A percentile compares a stretch with the other conserved stretches of the same genome.
phyloP scores from a whole-genome alignment of 2,113 vertebrate species.

The Mugil cephalus region DNA sequence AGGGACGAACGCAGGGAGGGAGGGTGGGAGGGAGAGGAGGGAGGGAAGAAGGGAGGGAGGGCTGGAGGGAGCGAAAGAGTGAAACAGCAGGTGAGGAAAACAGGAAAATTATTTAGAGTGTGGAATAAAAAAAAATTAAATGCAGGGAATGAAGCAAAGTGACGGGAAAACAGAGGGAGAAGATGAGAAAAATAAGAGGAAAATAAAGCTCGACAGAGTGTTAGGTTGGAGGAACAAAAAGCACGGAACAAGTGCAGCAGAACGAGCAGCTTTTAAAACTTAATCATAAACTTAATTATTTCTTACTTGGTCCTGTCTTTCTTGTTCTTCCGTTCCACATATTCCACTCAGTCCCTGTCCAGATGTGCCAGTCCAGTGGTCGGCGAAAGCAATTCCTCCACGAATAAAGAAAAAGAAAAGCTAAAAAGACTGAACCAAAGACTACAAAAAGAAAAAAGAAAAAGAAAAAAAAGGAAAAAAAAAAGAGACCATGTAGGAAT shows the following conservation, averaged over 20 bases:
- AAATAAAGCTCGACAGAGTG: not conserved
- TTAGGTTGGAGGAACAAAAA: not conserved
- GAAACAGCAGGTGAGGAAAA: slow-evolving; percentile 32
- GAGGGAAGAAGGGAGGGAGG: slow-evolving; percentile 55
- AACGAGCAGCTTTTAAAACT: not conserved
- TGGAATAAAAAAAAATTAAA: slow-evolving; percentile 17
- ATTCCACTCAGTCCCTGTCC: slow-evolving; percentile 67
- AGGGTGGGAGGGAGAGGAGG: slow-evolving; percentile 53
- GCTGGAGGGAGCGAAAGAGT: slow-evolving; percentile 40
- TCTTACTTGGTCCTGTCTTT: slow-evolving; percentile 61
- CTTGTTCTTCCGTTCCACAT: slow-evolving; percentile 49
- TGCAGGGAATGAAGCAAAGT: slow-evolving; percentile 7
- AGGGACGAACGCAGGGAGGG: slow-evolving; percentile 61
- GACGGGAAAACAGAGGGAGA: slow-evolving; percentile 5
- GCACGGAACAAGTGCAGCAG: not conserved
- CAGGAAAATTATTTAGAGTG: slow-evolving; percentile 22
- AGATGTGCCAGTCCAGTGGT: slow-evolving; percentile 34
- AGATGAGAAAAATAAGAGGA: not conserved
- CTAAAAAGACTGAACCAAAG: not conserved
- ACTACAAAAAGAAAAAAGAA: slow-evolving; percentile 3
- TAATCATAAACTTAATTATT: slow-evolving; percentile 14
- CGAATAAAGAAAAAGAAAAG: slow-evolving; percentile 4
- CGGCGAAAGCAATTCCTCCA: slow-evolving; percentile 33
- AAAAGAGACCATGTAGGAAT: not conserved
- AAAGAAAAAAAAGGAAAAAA: not conserved